phyloP scores from a whole-genome alignment of 2,113 vertebrate genomes.

The Aspidoscelis tigris region DNA sequence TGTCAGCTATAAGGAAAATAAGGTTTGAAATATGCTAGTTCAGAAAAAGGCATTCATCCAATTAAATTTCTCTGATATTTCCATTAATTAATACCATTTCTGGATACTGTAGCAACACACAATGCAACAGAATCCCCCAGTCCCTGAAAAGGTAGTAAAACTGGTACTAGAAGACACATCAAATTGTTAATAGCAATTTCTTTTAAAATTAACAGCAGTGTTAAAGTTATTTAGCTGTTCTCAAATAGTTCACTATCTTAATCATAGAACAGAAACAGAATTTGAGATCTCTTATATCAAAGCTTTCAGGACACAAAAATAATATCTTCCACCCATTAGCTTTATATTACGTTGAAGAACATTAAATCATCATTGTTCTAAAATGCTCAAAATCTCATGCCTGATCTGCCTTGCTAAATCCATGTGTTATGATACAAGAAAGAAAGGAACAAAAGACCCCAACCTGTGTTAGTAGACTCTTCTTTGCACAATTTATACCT shows the following conservation, averaged over 20 bases:
- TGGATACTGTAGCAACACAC: background rate
- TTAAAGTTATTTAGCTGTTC: too few species aligned
- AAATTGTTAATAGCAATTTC: too few species aligned
- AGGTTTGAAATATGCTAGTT: background rate
- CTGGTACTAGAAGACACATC: background rate
- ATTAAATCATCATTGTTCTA: background rate
- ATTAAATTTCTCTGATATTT: fast-evolving
- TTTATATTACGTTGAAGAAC: background rate
- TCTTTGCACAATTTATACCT: conserved; percentile 78
- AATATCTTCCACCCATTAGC: background rate
- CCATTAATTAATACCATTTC: background rate
- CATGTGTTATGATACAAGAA: background rate
- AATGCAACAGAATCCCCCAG: too few species aligned
- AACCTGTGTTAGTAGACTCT: conserved; percentile 75
- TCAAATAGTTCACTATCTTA: too few species aligned
- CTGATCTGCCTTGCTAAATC: background rate
- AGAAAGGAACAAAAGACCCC: conserved; percentile 27
- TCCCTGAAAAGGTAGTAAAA: background rate
- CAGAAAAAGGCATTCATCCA: fast-evolving
- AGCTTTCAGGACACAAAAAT: too few species aligned
- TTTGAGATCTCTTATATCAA: background rate
- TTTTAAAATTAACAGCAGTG: too few species aligned
- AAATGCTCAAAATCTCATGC: background rate
- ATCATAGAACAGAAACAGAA: background rate
- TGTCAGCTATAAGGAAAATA: conserved; percentile 4